A percentile compares a stretch with the other conserved stretches of the same genome.
phyloP scores from a whole-genome alignment of 2,113 vertebrate genomes.

The Anguilla japonica region DNA sequence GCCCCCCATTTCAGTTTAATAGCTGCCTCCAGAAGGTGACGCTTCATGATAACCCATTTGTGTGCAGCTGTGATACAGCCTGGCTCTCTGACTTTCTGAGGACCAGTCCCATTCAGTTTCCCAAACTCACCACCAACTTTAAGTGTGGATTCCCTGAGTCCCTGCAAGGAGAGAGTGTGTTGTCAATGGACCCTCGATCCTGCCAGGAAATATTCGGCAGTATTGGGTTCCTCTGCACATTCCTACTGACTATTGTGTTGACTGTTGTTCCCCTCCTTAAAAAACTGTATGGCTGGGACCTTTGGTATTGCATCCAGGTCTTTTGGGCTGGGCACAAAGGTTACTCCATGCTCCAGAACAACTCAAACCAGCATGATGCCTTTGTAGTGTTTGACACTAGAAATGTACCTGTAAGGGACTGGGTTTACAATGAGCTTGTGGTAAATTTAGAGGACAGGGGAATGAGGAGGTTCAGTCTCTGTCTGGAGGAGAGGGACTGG shows the following conservation, averaged over 20 bases:
- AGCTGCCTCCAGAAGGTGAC: conserved; percentile 58
- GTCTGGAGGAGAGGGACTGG: conserved; percentile 86
- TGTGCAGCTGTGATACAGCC: conserved; percentile 72
- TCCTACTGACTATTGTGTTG: conserved; percentile 50
- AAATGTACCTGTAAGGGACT: conserved; percentile 73
- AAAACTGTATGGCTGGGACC: conserved; percentile 82
- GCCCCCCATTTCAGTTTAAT: conserved; percentile 55
- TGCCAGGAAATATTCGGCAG: conserved; percentile 77
- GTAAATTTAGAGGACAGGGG: conserved; percentile 69
- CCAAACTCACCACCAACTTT: conserved; percentile 65
- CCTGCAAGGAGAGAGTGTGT: conserved; percentile 59
- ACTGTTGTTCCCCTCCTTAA: conserved; percentile 69
- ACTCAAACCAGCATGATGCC: conserved; percentile 66
- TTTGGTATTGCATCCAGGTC: conserved; percentile 80
- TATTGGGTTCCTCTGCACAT: conserved; percentile 62
- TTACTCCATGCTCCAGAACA: conserved; percentile 58
- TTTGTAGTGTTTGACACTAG: conserved; percentile 81
- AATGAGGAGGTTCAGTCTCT: conserved; percentile 69
- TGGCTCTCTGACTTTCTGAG: conserved; percentile 75
- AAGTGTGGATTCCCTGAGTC: conserved; percentile 71
- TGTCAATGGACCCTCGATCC: conserved; percentile 73
- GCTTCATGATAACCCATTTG: conserved; percentile 74
- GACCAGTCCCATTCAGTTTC: conserved; percentile 56
- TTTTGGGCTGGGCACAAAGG: conserved; percentile 65
- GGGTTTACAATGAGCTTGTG: conserved; percentile 82